Conservation (phyloP, 1,140 invertebrate genomes). For the Eurosta solidaginis region DNA sequence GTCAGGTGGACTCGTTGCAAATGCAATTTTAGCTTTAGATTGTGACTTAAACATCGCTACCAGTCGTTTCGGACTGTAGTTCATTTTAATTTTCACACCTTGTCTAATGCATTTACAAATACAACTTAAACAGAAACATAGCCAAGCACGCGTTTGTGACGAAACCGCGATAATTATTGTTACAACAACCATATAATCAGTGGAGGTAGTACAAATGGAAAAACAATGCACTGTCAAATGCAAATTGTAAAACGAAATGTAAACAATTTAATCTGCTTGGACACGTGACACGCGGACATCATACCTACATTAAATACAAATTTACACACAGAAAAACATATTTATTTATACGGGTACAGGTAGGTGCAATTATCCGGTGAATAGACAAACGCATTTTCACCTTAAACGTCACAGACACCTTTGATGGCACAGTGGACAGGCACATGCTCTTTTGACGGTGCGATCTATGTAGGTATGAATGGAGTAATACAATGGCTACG, state of each 20-base stretch:
- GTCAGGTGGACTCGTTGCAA: no score
- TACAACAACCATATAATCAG: background rate
- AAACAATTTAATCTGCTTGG: background rate
- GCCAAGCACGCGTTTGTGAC: background rate
- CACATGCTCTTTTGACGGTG: background rate
- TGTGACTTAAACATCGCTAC: no score
- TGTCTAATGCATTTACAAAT: slow-evolving; percentile 7
- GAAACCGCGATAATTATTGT: background rate
- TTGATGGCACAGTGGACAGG: background rate
- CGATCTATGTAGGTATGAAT: background rate
- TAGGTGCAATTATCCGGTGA: background rate
- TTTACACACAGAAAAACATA: background rate
- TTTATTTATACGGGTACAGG: background rate
- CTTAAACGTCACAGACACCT: background rate
- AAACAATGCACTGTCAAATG: background rate
- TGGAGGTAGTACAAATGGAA: background rate
- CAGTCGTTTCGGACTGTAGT: background rate
- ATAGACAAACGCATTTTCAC: background rate
- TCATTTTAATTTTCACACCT: slow-evolving; percentile 13
- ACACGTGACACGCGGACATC: background rate
- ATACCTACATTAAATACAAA: no score
- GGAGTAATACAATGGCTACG: background rate
- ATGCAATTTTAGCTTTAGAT: no score
- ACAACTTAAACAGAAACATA: background rate
- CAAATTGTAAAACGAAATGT: background rate